These are phyloP conservation scores for Falco novaeseelandiae DNA, from an alignment of 2,797 vertebrate genomes.

Conservation along the genomic window DNA sequence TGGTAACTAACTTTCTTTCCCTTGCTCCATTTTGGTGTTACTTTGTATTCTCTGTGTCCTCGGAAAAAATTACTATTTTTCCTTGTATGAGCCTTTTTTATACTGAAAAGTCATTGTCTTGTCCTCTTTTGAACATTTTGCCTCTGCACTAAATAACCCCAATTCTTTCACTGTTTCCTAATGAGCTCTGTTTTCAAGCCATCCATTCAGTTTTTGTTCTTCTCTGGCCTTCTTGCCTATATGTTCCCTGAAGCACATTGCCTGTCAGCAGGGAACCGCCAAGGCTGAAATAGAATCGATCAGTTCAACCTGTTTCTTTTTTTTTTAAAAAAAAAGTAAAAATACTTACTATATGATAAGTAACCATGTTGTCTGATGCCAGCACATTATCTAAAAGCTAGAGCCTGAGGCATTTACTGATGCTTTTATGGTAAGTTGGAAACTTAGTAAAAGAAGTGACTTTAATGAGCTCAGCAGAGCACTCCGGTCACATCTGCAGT, in stretches of 20 bases:
- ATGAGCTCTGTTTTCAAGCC: constrained; percentile 7
- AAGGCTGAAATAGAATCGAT: background rate
- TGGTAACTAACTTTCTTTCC: background rate
- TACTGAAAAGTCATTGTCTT: background rate
- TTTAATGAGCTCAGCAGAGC: background rate
- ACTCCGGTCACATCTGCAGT: background rate
- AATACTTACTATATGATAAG: background rate
- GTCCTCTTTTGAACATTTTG: background rate
- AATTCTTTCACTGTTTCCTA: background rate
- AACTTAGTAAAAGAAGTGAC: background rate
- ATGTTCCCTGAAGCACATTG: background rate
- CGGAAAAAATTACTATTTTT: background rate
- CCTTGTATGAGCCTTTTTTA: background rate
- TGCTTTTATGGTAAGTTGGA: background rate
- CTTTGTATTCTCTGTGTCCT: background rate
- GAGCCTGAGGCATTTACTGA: background rate
- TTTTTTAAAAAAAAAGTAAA: background rate
- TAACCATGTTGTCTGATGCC: background rate
- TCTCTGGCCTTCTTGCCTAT: background rate
- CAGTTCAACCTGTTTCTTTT: background rate
- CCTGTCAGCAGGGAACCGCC: background rate
- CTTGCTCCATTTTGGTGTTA: background rate
- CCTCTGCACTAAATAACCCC: background rate
- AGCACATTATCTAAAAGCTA: background rate
- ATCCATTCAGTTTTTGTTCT: background rate